phyloP scores from a whole-genome alignment of 2,113 vertebrate genomes.

The Procavia capensis region DNA sequence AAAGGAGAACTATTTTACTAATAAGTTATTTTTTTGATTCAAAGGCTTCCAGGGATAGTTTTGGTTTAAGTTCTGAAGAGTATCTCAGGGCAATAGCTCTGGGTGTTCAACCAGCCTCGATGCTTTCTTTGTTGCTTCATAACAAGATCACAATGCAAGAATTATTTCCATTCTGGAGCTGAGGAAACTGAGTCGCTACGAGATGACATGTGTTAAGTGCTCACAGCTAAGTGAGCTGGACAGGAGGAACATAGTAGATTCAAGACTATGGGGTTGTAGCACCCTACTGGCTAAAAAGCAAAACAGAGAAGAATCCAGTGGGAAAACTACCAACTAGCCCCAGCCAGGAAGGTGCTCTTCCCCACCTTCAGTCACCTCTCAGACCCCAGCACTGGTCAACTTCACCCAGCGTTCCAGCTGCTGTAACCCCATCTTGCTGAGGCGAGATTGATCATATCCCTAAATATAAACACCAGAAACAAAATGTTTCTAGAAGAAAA shows the following conservation, averaged over 20 bases:
- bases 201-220: not conserved
- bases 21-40: too few species aligned
- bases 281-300: not conserved
- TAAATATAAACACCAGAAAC: not conserved
- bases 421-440: not conserved
- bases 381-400: not conserved
- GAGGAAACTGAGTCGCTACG: not conserved
- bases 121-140: not conserved
- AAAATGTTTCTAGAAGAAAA: not conserved
- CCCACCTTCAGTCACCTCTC: not conserved
- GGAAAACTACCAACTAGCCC: not conserved
- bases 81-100: too few species aligned
- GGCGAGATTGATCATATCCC: accelerated
- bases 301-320: not conserved
- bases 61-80: too few species aligned
- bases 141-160: not conserved
- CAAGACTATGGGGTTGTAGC: not conserved
- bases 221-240: not conserved
- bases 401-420: accelerated
- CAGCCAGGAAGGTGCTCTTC: not conserved
- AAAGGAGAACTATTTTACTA: too few species aligned
- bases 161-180: not conserved
- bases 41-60: too few species aligned
- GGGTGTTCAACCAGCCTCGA: too few species aligned
- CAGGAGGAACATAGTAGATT: not conserved